Base-by-base conservation (phyloP, 2,888 invertebrate genomes). In the Mimachlamys varia region DNA sequence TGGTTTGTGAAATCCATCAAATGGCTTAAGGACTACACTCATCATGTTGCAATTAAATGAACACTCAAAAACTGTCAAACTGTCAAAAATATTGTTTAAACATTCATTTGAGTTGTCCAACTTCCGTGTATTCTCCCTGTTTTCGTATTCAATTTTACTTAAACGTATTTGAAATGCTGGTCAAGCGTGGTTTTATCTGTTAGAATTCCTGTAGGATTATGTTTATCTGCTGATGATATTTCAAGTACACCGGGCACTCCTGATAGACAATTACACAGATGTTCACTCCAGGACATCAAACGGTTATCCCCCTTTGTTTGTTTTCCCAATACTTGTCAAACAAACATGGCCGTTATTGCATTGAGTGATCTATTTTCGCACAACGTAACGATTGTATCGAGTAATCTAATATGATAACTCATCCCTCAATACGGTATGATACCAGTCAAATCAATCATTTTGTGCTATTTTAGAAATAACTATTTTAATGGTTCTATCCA, bases 311-410 rank as follows among this genome's bases (percentile, higher is more conserved):
- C 27, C 76, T 12, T 44, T 76, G 76, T 76, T 76, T 76, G 76
- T 76, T 76, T 76, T 76, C 76, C 22, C 76, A 76, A 76, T 76
- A 27, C 76, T 76, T 76, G 76, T 15, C 76, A 76, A 76, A 76
- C 76, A 76, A 76, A 33, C 76, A 76, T 76, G 76, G 76, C 76
- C 76, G 76, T 76, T 76, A 76, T 76, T 76, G 58, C 58, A 58
- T 58, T 58, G 58, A 58, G 1, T 76, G 76, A 76, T 76, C 76
- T 76, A 76, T 76, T 33, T 76, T 33, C 27, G 7, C 76, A 76
- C 33, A 33, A 76, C 33, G 76, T 76, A 33, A 76, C 33, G 33
- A 76, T 76, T 76, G 76, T 76, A 76, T 76, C 76, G 76, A 15
- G 62, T 27, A 12, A 76, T 76, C 76, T 33, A 33, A 27, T 76